phyloP scores from a whole-genome alignment of 92 coral and sea anemone genomes.

The Diadumene lineata region DNA sequence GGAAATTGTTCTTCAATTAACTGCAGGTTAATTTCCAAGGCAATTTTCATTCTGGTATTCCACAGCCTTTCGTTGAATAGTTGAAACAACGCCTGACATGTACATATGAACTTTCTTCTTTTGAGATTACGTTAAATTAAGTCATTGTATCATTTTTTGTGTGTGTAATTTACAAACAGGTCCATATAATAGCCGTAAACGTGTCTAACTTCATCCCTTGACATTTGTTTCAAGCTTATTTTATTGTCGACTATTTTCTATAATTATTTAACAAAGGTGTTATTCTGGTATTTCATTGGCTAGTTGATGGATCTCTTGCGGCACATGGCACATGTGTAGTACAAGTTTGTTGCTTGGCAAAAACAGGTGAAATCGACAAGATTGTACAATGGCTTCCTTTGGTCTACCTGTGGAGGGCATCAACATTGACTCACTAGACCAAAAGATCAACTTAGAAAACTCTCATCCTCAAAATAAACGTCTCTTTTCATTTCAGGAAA shows the following conservation, averaged over 20 bases:
- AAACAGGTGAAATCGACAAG: constrained; percentile 30
- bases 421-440: constrained; percentile 3
- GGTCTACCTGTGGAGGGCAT: constrained; percentile 13
- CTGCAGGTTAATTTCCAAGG: neutral
- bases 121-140: neutral
- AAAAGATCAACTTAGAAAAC: neutral
- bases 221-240: neutral
- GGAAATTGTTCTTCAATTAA: too few species aligned
- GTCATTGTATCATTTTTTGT: neutral
- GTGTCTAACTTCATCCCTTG: neutral
- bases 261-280: constrained; percentile 3
- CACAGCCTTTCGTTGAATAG: too few species aligned
- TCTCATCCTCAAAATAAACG: neutral
- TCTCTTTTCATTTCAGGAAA: neutral
- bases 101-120: neutral
- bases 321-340: constrained; percentile 37
- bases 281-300: neutral
- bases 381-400: constrained; percentile 4
- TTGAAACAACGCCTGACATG: too few species aligned
- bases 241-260: neutral
- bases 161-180: neutral
- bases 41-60: neutral
- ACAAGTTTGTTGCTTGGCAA: constrained; percentile 21
- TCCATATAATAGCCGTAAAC: neutral
- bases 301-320: neutral